Conservation (phyloP, 2,113 vertebrate species). For the Climacteris rufus region DNA sequence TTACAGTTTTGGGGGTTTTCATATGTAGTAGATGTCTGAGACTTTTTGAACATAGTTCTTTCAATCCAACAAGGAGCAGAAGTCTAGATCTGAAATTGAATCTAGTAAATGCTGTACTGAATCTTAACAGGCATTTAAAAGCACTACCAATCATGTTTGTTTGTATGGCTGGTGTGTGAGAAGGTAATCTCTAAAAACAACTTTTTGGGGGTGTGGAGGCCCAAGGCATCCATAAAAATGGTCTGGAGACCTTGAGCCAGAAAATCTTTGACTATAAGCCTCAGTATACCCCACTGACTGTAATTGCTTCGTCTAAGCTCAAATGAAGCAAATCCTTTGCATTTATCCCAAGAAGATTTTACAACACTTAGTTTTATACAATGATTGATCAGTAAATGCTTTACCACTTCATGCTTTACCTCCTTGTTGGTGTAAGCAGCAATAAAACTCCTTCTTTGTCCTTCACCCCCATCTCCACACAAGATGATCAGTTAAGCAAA, state of each 20-base stretch:
- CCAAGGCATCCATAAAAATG: neutral
- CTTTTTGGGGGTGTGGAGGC: neutral
- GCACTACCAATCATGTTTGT: fast-evolving
- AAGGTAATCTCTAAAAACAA: neutral
- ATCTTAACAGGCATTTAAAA: neutral
- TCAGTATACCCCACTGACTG: neutral
- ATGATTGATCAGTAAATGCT: neutral
- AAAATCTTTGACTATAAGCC: neutral
- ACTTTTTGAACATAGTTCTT: neutral
- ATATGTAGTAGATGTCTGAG: neutral
- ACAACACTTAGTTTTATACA: neutral
- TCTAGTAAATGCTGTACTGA: neutral
- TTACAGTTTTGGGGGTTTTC: neutral
- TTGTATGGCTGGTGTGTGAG: neutral
- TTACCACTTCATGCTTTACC: neutral
- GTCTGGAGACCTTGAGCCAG: neutral
- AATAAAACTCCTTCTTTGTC: neutral
- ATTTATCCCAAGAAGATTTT: neutral
- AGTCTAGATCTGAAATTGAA: neutral
- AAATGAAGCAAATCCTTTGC: neutral
- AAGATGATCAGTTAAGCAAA: neutral
- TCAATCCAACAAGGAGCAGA: neutral
- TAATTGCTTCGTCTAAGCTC: neutral
- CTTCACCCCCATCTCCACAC: neutral
- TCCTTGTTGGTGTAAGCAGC: neutral